Evolutionary conservation across 30 jellyfish, hydroid and myxozoan species (phyloP).

Genomic region (Aurelia aurita complex sp. Pacific): DNA sequence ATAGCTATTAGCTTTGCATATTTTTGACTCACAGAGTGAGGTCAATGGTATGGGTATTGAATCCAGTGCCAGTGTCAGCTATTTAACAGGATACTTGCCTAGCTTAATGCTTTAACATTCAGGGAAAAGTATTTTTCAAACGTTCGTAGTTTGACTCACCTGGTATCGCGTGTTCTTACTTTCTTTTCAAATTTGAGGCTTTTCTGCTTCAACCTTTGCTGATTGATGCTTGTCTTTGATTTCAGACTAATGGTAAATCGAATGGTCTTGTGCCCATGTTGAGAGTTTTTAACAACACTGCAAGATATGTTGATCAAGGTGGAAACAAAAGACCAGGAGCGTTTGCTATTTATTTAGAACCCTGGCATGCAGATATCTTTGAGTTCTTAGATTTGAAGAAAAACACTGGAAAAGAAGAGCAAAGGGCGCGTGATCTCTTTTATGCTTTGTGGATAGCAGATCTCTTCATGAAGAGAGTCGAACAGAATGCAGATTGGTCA

Average conservation of each 20-base stretch:
- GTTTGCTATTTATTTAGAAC: slow-evolving; percentile 92
- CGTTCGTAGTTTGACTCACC: too few relatives aligned
- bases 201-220: too few relatives aligned
- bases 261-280: slow-evolving; percentile 96
- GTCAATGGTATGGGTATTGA: too few relatives aligned
- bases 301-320: slow-evolving; percentile 99
- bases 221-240: neutral
- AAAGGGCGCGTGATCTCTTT: slow-evolving; percentile 93
- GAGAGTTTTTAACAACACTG: slow-evolving; percentile 88
- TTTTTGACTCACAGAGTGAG: too few relatives aligned
- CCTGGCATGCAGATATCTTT: slow-evolving; percentile 99
- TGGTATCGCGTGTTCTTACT: too few relatives aligned
- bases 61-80: too few relatives aligned
- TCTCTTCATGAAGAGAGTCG: slow-evolving; percentile 97
- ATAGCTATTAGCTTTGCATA: too few relatives aligned
- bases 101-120: too few relatives aligned
- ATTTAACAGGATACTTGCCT: too few relatives aligned
- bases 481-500: slow-evolving; percentile 83
- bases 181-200: too few relatives aligned
- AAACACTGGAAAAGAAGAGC: slow-evolving; percentile 97
- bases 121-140: too few relatives aligned
- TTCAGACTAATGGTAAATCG: slow-evolving; percentile 93
- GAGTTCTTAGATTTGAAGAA: slow-evolving; percentile 90
- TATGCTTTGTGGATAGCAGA: slow-evolving; percentile 96
- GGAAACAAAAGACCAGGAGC: slow-evolving; percentile 99